Percentiles rank a stretch among this genome's conserved stretches.
Conservation (phyloP, 2,113 vertebrate species). For the Capreolus pygargus region DNA sequence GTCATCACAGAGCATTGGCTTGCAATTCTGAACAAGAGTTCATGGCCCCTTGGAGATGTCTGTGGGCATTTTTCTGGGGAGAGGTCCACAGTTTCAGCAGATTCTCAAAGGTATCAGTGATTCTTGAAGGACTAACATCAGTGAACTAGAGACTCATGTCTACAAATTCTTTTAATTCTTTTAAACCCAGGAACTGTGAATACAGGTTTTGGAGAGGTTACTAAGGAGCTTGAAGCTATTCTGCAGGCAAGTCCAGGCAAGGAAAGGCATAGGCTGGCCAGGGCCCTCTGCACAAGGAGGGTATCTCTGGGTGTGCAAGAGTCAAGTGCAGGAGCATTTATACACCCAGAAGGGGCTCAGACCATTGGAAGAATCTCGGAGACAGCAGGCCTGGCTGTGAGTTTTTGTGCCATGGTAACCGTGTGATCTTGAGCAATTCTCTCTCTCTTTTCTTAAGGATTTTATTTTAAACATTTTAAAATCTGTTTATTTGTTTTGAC, state of each 20-base stretch:
- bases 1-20: background rate
- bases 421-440: accelerated
- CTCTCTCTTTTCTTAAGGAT: background rate
- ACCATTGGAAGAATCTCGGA: background rate
- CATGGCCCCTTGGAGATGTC: background rate
- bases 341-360: background rate
- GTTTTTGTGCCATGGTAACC: background rate
- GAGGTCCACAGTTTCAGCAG: background rate
- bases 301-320: background rate
- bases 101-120: background rate
- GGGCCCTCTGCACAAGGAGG: too few species aligned
- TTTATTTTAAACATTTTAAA: background rate
- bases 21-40: background rate
- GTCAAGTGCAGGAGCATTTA: accelerated
- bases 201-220: too few species aligned
- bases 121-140: background rate
- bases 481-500: background rate
- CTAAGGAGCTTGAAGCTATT: background rate
- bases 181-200: background rate
- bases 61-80: background rate
- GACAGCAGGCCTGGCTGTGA: background rate
- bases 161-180: background rate
- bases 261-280: background rate
- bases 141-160: background rate
- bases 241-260: background rate